Conservation (phyloP, 2,113 vertebrate species). For the Psittacula cyanocephala region DNA sequence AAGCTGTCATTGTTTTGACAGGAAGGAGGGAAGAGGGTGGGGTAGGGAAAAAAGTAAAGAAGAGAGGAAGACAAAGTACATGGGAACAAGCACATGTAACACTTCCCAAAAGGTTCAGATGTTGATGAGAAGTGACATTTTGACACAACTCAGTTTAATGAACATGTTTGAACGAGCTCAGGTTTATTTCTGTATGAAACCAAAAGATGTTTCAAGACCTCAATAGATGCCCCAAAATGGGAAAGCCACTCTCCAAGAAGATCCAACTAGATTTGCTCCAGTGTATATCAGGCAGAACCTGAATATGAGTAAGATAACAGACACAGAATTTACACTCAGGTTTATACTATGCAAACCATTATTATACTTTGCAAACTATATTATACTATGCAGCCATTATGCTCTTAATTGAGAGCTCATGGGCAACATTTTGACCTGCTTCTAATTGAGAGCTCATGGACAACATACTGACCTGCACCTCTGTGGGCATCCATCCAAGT, state of each 20-base stretch:
- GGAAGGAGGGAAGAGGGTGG: neutral
- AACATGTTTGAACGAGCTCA: neutral
- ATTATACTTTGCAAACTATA: neutral
- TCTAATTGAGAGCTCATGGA: neutral
- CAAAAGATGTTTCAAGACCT: neutral
- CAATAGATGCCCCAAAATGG: neutral
- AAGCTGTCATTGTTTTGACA: neutral
- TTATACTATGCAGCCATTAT: neutral
- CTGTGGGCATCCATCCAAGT: neutral
- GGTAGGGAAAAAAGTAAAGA: neutral
- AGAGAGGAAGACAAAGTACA: neutral
- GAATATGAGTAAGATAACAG: neutral
- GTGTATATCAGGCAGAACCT: neutral
- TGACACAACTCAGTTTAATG: neutral
- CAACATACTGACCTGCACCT: neutral
- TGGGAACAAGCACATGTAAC: neutral
- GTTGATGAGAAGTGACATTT: neutral
- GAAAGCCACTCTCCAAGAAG: neutral
- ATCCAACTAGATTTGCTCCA: neutral
- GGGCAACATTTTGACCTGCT: neutral
- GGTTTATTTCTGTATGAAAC: neutral
- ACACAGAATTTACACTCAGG: neutral
- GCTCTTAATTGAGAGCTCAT: neutral
- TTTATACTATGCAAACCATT: neutral
- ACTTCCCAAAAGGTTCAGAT: neutral